Evolutionary conservation across 2,113 vertebrate genomes (phyloP), one percentile per base, ranked within the genome.

Genomic region (Tylochromis polylepis): DNA sequence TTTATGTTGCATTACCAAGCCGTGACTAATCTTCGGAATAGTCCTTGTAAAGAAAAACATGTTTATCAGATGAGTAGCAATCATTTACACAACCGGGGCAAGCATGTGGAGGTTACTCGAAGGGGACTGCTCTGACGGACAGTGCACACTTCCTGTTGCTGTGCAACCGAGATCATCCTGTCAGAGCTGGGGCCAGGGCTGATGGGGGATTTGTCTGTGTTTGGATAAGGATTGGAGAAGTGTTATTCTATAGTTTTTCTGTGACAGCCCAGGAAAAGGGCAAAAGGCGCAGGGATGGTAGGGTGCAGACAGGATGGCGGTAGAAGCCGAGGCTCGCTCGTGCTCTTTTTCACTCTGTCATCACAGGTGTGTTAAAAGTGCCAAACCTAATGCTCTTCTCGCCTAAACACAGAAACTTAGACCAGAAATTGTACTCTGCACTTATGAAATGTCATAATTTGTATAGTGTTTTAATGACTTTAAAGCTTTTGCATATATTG

Each of bases 201-300:
- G 95, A 94, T 91, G 91, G 94, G 95, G 95, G 93, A 95, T 95
- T 93, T 94, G 92, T 93, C 95, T 93, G 93, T 95, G 95, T 96
- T 96, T 96, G 94, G 94, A 95, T 96, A 96, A 96, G 95, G 93
- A 96, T 95, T 93, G 93, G 94, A 95, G 94, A 95, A 94, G 93
- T 95, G 95, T 95, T 95, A 94, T 96, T 95, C 94, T 94, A 92
- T 95, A 92, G 92, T 92, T 92, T 92, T 88, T 90, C 89, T 92
- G 86, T 93, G 94, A 95, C 94, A 93, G 93, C 93, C 90, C 91
- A 87, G 94, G 93, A 94, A 94, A 92, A 94, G 93, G 94, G 92
- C 90, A 92, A 91, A 94, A 91, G 90, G 92, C 87, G 34, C 86
- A 58, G 93, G 87, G 93, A 92, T 92, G 91, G 92, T 92, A 85